These are phyloP conservation scores for Bombus superbus DNA, from an alignment of 1,140 invertebrate genomes.

Conservation along the genomic window DNA sequence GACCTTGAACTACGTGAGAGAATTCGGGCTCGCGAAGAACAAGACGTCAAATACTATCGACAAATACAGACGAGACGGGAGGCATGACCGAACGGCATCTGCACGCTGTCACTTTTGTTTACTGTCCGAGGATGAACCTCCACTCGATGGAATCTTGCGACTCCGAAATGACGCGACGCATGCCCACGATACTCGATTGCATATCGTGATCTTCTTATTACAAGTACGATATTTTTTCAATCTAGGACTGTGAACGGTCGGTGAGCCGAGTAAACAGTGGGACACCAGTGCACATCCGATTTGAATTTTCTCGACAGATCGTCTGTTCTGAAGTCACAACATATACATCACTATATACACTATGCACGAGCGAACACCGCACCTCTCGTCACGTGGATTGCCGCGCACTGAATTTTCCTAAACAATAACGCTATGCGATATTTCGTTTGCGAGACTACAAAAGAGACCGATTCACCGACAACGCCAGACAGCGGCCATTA, in stretches of 20 bases:
- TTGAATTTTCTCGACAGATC: constrained; percentile 45
- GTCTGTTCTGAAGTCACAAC: not conserved
- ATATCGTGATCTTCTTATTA: constrained; percentile 4
- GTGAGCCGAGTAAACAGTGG: constrained; percentile 48
- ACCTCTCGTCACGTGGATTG: not conserved
- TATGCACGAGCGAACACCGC: constrained; percentile 9
- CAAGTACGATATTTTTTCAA: constrained; percentile 6
- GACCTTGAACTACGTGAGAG: constrained; percentile 64
- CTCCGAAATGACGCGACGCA: not conserved
- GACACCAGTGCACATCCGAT: constrained; percentile 34
- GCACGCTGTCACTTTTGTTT: constrained; percentile 73
- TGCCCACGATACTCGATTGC: not conserved
- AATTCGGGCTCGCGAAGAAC: constrained; percentile 38
- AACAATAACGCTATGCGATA: constrained; percentile 3
- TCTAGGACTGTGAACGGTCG: constrained; percentile 27
- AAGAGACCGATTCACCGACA: constrained; percentile 70
- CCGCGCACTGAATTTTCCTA: not conserved
- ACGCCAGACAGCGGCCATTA: constrained; percentile 81
- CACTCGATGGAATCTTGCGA: not conserved
- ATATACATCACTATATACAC: not conserved
- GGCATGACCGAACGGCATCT: constrained; percentile 45
- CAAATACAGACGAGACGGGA: constrained; percentile 14
- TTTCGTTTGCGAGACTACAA: constrained; percentile 42
- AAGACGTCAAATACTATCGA: constrained; percentile 22
- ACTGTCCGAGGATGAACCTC: constrained; percentile 39